Evolutionary conservation across 2,888 invertebrate genomes (phyloP), one percentile per base, ranked within the genome.

Genomic region (Zelleria hepariella): DNA sequence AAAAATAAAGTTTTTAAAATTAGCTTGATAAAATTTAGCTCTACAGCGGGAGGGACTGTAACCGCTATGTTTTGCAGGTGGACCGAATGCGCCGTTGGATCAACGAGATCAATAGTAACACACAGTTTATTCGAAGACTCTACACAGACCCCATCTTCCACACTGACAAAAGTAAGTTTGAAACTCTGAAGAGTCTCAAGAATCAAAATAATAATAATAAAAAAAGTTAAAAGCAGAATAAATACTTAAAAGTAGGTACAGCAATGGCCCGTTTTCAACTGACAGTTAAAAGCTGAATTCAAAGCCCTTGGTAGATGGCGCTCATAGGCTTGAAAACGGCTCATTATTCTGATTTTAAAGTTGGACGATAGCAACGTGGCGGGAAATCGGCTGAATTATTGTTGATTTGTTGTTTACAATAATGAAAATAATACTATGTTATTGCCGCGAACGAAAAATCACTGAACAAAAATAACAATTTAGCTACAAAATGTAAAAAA

Each of bases 91-190:
- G 85, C 65, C 70, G 73, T 65, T 90, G 90, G 89, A 87, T 91
- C 65, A 78, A 79, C 63, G 82, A 83, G 62, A 80, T 91, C 59
- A 80, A 82, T 68, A 74, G 73, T 64, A 87, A 90, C 76, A 88
- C 91, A 57, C 80, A 78, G 69, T 79, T 79, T 62, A 75, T 90
- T 71, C 82, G 84, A 56, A 78, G 78, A 27, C 78, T 90, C 66
- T 92, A 93, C 79, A 90, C 92, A 63, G 91, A 92, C 70, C 91
- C 88, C 65, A 80, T 84, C 66, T 88, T 75, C 78, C 83, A 84
- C 73, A 75, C 74, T 62, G 85, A 83, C 71, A 74, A 68, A 60
- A 73, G 89, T 87, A 61, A 65, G 80, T 72, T 53, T 21, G n/a
- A n/a, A n/a, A n/a, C n/a, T n/a, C n/a, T n/a, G n/a, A n/a, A n/a